phyloP scores from a whole-genome alignment of 1,140 invertebrate species.

The Drosophila busckii region DNA sequence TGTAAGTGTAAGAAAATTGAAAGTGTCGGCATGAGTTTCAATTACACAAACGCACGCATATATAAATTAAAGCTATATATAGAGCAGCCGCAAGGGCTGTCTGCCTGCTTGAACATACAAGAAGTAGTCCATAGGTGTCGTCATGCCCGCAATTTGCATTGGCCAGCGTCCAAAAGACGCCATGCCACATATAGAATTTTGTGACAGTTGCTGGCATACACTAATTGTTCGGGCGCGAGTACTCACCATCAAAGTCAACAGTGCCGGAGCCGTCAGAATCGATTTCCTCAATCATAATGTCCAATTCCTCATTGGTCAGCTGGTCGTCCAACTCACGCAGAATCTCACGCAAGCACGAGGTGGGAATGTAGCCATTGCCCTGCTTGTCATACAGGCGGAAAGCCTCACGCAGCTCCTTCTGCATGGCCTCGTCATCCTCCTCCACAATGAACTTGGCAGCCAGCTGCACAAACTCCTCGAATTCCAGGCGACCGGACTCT shows the following conservation, averaged over 20 bases:
- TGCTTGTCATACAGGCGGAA: constrained; percentile 94
- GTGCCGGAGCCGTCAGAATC: constrained; percentile 93
- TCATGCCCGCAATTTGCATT: constrained; percentile 20
- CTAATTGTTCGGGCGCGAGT: constrained; percentile 34
- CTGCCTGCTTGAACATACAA: not conserved
- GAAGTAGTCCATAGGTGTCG: constrained; percentile 1
- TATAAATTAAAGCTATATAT: constrained; percentile 8
- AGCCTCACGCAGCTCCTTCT: constrained; percentile 95
- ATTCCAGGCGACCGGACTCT: constrained; percentile 96
- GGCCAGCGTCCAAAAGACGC: constrained; percentile 30
- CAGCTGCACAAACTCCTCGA: constrained; percentile 95
- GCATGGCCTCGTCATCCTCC: constrained; percentile 95
- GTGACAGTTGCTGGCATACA: constrained; percentile 24
- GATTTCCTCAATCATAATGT: constrained; percentile 98
- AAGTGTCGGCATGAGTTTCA: constrained; percentile 19
- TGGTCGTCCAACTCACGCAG: constrained; percentile 95
- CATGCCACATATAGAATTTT: constrained; percentile 24
- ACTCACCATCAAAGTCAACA: constrained; percentile 84
- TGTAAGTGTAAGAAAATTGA: constrained; percentile 81
- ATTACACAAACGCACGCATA: constrained; percentile 2
- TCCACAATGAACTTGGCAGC: constrained; percentile 97
- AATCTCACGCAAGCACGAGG: constrained; percentile 93
- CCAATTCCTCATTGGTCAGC: constrained; percentile 93
- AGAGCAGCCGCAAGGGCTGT: constrained; percentile 18
- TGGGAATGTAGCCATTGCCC: constrained; percentile 97